phyloP scores from a whole-genome alignment of 2,113 vertebrate genomes.

The Sebastes schlegelii region DNA sequence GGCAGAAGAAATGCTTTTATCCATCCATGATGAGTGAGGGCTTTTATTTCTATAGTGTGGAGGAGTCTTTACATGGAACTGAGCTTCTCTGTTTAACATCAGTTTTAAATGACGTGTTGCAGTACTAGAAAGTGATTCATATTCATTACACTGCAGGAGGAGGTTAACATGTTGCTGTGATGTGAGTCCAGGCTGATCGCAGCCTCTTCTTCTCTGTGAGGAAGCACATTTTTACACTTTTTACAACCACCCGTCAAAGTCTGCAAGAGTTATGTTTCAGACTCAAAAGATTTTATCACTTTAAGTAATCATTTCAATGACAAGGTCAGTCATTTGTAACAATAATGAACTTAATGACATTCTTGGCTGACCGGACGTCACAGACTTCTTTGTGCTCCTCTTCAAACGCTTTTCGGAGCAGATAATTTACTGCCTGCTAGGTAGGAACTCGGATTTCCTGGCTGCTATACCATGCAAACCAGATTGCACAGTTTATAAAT shows the following conservation, averaged over 20 bases:
- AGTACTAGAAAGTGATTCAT: background rate
- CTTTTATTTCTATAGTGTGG: constrained; percentile 4
- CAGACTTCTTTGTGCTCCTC: background rate
- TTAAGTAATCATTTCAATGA: background rate
- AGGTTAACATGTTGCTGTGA: background rate
- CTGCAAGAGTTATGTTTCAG: background rate
- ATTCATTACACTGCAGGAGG: background rate
- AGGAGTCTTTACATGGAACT: background rate
- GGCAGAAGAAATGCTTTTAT: constrained; percentile 36
- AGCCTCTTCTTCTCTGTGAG: background rate
- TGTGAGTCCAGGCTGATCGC: background rate
- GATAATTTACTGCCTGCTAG: constrained; percentile 3
- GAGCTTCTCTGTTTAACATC: background rate
- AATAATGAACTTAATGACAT: background rate
- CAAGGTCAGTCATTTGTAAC: background rate
- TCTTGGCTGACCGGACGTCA: background rate
- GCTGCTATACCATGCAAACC: background rate
- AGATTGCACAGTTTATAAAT: constrained; percentile 25
- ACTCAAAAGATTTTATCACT: background rate
- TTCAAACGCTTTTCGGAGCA: background rate
- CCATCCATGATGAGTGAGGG: constrained; percentile 40
- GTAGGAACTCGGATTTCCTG: background rate
- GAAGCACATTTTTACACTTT: background rate
- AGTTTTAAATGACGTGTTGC: background rate
- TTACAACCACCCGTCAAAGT: background rate